phyloP scores from a whole-genome alignment of 2,113 vertebrate genomes.

The Speoplatyrhinus poulsoni region DNA sequence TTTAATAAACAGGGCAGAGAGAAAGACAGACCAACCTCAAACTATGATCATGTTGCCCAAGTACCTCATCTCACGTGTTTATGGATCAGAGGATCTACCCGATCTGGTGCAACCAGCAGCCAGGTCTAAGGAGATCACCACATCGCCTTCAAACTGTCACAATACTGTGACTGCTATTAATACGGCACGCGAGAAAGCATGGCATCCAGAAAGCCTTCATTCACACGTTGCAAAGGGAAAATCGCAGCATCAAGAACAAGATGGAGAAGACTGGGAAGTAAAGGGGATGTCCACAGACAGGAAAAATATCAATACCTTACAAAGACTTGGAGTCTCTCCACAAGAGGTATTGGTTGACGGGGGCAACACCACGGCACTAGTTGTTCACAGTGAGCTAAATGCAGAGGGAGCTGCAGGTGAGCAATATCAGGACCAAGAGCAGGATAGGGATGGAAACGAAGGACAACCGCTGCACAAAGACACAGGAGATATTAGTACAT shows the following conservation, averaged over 20 bases:
- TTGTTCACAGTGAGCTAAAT: background rate
- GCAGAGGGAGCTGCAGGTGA: background rate
- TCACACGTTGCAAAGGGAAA: background rate
- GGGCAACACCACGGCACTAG: background rate
- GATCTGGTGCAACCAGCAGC: conserved; percentile 2
- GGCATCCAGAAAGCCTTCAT: conserved; percentile 3
- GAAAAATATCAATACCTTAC: background rate
- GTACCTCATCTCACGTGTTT: conserved; percentile 42
- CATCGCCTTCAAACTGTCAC: background rate
- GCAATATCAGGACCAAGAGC: conserved; percentile 11
- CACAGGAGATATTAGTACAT: background rate
- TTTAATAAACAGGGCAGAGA: background rate
- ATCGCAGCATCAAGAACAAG: conserved; percentile 8
- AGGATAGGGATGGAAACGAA: conserved; percentile 3
- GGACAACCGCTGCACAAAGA: conserved; percentile 9
- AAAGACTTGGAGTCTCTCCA: background rate
- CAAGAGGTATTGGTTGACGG: conserved; percentile 9
- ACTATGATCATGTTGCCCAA: background rate
- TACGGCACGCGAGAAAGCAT: background rate
- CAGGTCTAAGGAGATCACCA: background rate
- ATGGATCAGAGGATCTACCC: conserved; percentile 16
- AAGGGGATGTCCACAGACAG: conserved; percentile 4
- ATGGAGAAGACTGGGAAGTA: conserved; percentile 4
- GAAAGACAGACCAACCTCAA: background rate
- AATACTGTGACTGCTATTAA: background rate